phyloP scores from a whole-genome alignment of 2,888 invertebrate species.

The Eupithecia dodoneata region DNA sequence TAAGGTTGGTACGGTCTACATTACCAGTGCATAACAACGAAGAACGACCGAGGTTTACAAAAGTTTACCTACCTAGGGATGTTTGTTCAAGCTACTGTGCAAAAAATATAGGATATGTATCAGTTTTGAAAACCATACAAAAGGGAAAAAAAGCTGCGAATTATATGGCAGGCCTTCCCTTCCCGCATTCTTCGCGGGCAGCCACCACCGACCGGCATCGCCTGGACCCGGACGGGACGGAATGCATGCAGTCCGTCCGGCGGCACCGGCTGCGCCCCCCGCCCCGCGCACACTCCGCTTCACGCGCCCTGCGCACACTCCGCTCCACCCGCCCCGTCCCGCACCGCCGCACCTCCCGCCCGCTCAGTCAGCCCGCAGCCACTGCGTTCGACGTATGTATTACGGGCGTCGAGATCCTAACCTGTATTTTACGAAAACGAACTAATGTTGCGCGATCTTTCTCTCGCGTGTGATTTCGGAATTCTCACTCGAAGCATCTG shows the following conservation, averaged over 20 bases:
- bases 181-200: conserved; percentile 25
- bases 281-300: conserved; percentile 22
- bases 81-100: not conserved
- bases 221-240: conserved; percentile 9
- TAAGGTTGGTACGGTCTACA: too few relatives aligned
- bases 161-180: conserved; percentile 29
- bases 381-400: conserved; percentile 30
- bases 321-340: conserved; percentile 32
- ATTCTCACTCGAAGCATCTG: conserved; percentile 41
- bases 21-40: too few relatives aligned
- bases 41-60: too few relatives aligned
- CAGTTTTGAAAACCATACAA: not conserved
- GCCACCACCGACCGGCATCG: conserved; percentile 5
- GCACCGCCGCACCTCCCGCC: conserved; percentile 43
- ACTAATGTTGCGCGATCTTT: conserved; percentile 50
- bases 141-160: not conserved
- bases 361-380: conserved; percentile 62
- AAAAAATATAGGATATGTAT: not conserved
- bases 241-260: conserved; percentile 41
- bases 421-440: conserved; percentile 50
- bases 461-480: conserved; percentile 45
- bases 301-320: conserved; percentile 8
- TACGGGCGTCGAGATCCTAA: conserved; percentile 9
- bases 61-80: not conserved
- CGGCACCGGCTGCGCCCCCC: conserved; percentile 44